Evolutionary conservation across 1,140 invertebrate species (phyloP).

Genomic region (Lerema accius): DNA sequence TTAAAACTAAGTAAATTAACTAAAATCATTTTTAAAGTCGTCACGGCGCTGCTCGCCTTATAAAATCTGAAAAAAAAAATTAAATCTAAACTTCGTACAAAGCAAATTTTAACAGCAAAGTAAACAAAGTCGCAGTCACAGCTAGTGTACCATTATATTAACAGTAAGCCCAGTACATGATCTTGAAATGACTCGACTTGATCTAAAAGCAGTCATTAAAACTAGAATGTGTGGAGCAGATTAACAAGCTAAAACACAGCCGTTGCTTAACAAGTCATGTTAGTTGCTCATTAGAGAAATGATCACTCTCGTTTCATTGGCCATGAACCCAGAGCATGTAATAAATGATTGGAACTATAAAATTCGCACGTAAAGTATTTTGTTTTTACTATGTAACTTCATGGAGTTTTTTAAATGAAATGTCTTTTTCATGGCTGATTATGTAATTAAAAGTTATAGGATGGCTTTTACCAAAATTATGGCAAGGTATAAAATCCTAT

Average conservation of each 20-base stretch:
- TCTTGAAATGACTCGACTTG: neutral
- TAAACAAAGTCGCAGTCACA: neutral
- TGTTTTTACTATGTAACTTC: too few species aligned
- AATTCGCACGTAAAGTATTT: too few species aligned
- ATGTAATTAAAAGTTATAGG: too few species aligned
- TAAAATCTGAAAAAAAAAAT: too few species aligned
- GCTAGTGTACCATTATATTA: neutral
- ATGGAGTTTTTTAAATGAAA: too few species aligned
- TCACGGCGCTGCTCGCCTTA: too few species aligned
- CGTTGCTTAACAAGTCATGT: neutral
- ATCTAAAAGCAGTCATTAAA: neutral
- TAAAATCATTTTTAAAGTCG: too few species aligned
- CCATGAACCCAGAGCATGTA: neutral
- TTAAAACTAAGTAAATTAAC: too few species aligned
- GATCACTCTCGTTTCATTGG: neutral
- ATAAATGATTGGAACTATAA: too few species aligned
- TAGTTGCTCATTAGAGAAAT: neutral
- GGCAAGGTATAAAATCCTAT: too few species aligned
- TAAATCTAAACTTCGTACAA: neutral
- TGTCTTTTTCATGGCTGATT: too few species aligned
- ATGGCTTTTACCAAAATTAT: too few species aligned
- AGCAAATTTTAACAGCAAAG: neutral
- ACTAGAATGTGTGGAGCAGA: neutral
- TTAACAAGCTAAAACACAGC: neutral
- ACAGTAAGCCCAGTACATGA: neutral